Evolutionary conservation across 2,113 vertebrate species (phyloP).

Genomic region (Herpetotheres cachinnans): DNA sequence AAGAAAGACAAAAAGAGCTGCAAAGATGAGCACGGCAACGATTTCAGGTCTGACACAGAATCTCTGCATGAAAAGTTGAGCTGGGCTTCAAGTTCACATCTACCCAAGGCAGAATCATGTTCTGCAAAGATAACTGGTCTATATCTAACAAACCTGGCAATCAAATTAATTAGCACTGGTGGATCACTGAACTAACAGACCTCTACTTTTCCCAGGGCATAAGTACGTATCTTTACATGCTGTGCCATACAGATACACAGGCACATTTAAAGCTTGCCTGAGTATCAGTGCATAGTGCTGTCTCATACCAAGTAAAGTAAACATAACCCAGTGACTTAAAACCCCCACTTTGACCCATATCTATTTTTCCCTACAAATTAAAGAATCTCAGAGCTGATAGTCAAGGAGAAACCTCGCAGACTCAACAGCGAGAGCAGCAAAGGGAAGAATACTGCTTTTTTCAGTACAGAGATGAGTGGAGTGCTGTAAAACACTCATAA

Average conservation of each 20-base stretch:
- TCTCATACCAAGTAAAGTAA: not conserved
- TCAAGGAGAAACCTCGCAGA: not conserved
- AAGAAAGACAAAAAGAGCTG: conserved; percentile 13
- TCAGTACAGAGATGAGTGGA: not conserved
- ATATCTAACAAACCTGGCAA: conserved; percentile 18
- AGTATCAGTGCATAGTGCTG: not conserved
- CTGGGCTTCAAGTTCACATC: not conserved
- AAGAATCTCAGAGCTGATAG: not conserved
- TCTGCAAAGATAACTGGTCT: conserved; percentile 1
- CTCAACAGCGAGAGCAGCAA: not conserved
- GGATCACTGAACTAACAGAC: conserved; percentile 15
- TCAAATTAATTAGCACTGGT: conserved; percentile 14
- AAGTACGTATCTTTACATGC: not conserved
- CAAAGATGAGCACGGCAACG: not conserved
- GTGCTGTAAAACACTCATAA: not conserved
- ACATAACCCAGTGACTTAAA: not conserved
- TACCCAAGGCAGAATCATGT: not conserved
- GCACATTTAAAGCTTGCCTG: not conserved
- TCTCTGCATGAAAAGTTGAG: not conserved
- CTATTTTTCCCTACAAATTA: not conserved
- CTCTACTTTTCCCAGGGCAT: not conserved
- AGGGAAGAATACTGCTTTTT: not conserved
- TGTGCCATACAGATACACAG: not conserved
- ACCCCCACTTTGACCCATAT: not conserved
- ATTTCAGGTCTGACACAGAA: not conserved